A percentile compares a stretch with the other conserved stretches of the same genome.
Evolutionary conservation across 2,113 vertebrate genomes (phyloP).

Genomic region (Delphinapterus leucas): DNA sequence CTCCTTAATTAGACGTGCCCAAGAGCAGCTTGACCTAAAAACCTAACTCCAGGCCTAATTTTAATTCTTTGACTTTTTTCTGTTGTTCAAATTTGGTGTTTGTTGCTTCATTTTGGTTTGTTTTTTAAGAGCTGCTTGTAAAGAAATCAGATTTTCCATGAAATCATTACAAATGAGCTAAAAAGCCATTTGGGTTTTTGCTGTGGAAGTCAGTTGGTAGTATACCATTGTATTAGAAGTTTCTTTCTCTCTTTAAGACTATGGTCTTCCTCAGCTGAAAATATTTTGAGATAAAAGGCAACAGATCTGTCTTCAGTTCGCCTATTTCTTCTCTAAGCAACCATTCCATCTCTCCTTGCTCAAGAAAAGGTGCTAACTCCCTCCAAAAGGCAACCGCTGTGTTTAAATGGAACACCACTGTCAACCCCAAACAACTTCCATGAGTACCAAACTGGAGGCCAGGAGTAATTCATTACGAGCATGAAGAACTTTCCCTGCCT

Average conservation of each 20-base stretch:
- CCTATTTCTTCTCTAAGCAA: not conserved
- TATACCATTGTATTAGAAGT: not conserved
- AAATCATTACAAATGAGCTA: not conserved
- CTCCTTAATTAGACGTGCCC: constrained; percentile 35
- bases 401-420: not conserved
- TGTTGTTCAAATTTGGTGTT: constrained; percentile 14
- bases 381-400: not conserved
- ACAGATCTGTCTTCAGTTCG: not conserved
- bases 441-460: not conserved
- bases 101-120: constrained; percentile 30
- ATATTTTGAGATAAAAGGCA: not conserved
- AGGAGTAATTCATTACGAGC: not conserved
- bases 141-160: constrained; percentile 28
- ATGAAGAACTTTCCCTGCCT: not conserved
- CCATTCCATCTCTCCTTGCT: not conserved
- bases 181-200: not conserved
- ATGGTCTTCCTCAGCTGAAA: not conserved
- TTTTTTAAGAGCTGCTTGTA: constrained; percentile 12
- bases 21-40: constrained; percentile 52
- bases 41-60: constrained; percentile 43
- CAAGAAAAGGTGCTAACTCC: not conserved
- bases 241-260: not conserved
- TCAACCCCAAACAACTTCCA: not conserved
- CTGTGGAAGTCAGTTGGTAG: not conserved
- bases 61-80: not conserved